Evolutionary conservation across 2,888 invertebrate species (phyloP).

Genomic region (Spisula subtruncata): DNA sequence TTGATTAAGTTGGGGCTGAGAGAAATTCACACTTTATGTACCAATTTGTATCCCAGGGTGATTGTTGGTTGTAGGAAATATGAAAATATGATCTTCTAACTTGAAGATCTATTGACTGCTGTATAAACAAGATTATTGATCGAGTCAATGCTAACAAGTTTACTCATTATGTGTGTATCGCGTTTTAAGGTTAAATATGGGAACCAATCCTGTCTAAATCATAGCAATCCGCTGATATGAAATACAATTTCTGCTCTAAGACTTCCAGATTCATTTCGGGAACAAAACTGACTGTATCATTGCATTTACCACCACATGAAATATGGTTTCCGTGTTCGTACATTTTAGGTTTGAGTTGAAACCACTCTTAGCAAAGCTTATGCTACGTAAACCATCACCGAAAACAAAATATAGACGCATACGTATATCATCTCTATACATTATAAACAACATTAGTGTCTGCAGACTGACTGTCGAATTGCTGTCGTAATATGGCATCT

Average conservation of each 20-base stretch:
- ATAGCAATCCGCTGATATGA: too few relatives aligned
- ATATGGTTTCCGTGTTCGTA: too few relatives aligned
- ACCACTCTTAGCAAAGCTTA: too few relatives aligned
- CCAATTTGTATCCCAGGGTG: conserved; percentile 32
- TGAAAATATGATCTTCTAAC: conserved; percentile 44
- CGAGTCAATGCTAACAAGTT: conserved; percentile 39
- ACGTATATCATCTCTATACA: not conserved
- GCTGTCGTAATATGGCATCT: not conserved
- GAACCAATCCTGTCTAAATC: not conserved
- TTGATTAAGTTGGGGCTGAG: not conserved
- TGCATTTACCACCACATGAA: too few relatives aligned
- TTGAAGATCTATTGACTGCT: conserved; percentile 38
- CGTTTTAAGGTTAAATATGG: not conserved
- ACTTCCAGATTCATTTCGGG: too few relatives aligned
- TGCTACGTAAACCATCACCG: too few relatives aligned
- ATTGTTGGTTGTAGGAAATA: conserved; percentile 34
- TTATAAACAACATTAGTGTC: not conserved
- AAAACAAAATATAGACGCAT: too few relatives aligned
- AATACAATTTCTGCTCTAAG: too few relatives aligned
- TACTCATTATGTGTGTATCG: conserved; percentile 8
- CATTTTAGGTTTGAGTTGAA: too few relatives aligned
- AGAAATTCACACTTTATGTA: conserved; percentile 27
- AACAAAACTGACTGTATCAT: too few relatives aligned
- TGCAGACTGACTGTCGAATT: not conserved
- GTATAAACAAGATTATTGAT: conserved; percentile 44